Evolutionary conservation across 2,888 invertebrate species (phyloP).

Genomic region (Coelinius sp.): DNA sequence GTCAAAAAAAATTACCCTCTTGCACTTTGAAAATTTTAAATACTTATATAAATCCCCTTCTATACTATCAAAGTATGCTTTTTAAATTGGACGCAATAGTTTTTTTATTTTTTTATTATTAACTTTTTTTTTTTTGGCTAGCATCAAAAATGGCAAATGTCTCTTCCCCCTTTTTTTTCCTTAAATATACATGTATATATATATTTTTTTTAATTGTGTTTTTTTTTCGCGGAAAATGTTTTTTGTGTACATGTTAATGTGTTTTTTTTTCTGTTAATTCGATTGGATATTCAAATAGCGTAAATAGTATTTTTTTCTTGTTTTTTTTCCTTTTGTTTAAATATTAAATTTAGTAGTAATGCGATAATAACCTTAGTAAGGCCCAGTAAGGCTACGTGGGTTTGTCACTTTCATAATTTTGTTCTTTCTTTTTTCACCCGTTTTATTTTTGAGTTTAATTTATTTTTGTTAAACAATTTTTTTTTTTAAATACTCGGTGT

Average conservation of each 20-base stretch:
- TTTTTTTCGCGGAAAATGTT: slow-evolving; percentile 36
- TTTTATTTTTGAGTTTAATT: slow-evolving; percentile 42
- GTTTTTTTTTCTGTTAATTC: slow-evolving; percentile 51
- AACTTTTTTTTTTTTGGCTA: slow-evolving; percentile 55
- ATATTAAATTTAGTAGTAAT: slow-evolving; percentile 66
- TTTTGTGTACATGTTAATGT: slow-evolving; percentile 35
- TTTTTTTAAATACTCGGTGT: not conserved
- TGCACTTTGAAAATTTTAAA: slow-evolving; percentile 29
- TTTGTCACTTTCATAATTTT: slow-evolving; percentile 54
- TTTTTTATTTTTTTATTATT: slow-evolving; percentile 45
- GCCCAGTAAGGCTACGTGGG: slow-evolving; percentile 71
- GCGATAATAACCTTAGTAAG: slow-evolving; percentile 70
- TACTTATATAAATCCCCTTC: slow-evolving; percentile 46
- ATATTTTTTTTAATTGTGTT: slow-evolving; percentile 32
- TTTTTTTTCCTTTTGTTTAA: slow-evolving; percentile 57
- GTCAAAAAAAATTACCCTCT: slow-evolving; percentile 25
- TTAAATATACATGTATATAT: slow-evolving; percentile 22
- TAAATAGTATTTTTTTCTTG: slow-evolving; percentile 54
- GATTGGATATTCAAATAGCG: slow-evolving; percentile 60
- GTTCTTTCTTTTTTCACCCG: slow-evolving; percentile 39
- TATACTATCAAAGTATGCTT: slow-evolving; percentile 52
- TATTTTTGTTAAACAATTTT: slow-evolving; percentile 31
- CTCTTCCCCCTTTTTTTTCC: slow-evolving; percentile 31
- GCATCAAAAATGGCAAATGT: slow-evolving; percentile 52
- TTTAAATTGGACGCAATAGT: slow-evolving; percentile 66